phyloP scores from a whole-genome alignment of 2,797 vertebrate species.

The Carduelis carduelis region DNA sequence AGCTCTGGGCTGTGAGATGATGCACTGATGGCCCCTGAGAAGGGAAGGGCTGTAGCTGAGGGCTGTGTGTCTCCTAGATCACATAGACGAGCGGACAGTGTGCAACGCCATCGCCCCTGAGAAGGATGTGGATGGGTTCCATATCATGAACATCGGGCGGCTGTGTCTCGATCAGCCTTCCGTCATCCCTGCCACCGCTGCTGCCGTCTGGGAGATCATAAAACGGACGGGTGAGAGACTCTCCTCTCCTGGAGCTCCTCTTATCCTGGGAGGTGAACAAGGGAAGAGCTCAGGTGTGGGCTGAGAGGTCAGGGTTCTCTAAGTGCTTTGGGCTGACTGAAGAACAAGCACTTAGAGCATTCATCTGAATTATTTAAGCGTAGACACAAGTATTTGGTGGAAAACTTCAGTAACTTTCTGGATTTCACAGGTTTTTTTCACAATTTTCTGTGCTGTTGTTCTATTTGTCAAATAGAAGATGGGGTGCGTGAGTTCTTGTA shows the following conservation, averaged over 20 bases:
- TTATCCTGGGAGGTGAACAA: accelerated
- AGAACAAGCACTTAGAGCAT: not conserved
- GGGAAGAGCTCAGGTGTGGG: not conserved
- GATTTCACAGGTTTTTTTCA: not conserved
- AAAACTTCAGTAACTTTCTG: not conserved
- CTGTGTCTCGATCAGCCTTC: constrained; percentile 90
- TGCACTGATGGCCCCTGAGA: not conserved
- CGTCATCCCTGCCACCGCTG: constrained; percentile 88
- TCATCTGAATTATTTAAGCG: not conserved
- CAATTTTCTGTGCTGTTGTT: not conserved
- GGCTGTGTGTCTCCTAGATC: constrained; percentile 68
- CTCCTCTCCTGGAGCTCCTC: not conserved
- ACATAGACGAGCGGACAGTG: constrained; percentile 85
- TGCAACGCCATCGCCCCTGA: constrained; percentile 88
- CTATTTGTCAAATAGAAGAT: not conserved
- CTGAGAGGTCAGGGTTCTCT: not conserved
- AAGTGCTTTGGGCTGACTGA: not conserved
- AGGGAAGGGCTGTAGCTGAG: not conserved
- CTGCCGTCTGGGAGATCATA: constrained; percentile 93
- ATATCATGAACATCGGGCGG: constrained; percentile 88
- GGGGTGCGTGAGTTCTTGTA: accelerated
- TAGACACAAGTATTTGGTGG: not conserved
- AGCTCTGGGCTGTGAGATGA: not conserved
- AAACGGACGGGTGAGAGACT: constrained; percentile 79
- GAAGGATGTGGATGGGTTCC: constrained; percentile 94